phyloP scores from a whole-genome alignment of 1,140 invertebrate genomes.

The Zelostemma sp. region DNA sequence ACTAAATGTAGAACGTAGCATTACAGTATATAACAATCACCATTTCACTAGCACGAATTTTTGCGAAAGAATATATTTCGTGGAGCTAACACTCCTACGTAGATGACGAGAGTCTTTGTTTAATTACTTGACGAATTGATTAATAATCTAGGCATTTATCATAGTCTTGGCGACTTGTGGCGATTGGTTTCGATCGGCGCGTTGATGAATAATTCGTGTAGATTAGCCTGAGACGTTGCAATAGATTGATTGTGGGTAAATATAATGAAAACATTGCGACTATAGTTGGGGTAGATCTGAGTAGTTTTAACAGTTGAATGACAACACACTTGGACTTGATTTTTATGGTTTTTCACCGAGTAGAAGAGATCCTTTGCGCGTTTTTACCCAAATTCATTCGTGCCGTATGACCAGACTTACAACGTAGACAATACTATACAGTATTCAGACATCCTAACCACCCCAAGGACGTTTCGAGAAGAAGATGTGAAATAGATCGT shows the following conservation, averaged over 20 bases:
- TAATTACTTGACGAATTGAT: slow-evolving; percentile 16
- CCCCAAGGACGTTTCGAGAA: neutral
- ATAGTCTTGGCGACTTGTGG: slow-evolving; percentile 30
- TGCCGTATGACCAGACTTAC: neutral
- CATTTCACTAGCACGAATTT: slow-evolving; percentile 43
- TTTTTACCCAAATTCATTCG: slow-evolving; percentile 6
- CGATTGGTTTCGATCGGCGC: slow-evolving; percentile 26
- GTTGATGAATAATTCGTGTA: slow-evolving; percentile 13
- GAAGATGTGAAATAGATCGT: neutral
- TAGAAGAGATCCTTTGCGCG: slow-evolving; percentile 7
- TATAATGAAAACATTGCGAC: slow-evolving; percentile 24
- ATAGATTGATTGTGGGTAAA: slow-evolving; percentile 38
- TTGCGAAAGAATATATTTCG: slow-evolving; percentile 23
- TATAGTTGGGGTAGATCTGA: slow-evolving; percentile 33
- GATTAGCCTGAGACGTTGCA: slow-evolving; percentile 18
- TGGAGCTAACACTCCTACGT: slow-evolving; percentile 39
- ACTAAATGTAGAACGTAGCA: slow-evolving; percentile 45
- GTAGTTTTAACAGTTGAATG: slow-evolving; percentile 34
- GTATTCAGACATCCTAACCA: slow-evolving; percentile 13
- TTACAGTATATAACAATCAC: slow-evolving; percentile 42
- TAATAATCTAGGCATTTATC: slow-evolving; percentile 23
- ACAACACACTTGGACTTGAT: slow-evolving; percentile 14
- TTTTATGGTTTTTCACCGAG: slow-evolving; percentile 11
- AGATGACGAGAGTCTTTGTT: slow-evolving; percentile 29
- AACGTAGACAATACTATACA: slow-evolving; percentile 7